Conservation (phyloP, 2,888 invertebrate species). For the Apamea anceps region DNA sequence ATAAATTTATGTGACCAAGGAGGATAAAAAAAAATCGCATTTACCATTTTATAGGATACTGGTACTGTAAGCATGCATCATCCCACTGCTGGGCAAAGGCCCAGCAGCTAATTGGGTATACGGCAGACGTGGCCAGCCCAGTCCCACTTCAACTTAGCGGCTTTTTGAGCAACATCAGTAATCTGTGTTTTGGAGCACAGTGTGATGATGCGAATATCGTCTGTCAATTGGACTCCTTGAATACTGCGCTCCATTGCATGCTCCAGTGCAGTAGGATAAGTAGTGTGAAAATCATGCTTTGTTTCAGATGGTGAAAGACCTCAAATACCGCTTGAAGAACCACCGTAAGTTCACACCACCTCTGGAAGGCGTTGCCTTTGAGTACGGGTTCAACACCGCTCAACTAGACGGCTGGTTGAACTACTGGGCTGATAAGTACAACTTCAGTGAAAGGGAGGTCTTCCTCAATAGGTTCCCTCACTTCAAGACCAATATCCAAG, state of each 20-base stretch:
- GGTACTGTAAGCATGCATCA: too few relatives aligned
- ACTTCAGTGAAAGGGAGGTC: conserved; percentile 91
- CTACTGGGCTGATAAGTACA: conserved; percentile 95
- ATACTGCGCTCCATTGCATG: too few relatives aligned
- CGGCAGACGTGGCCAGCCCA: too few relatives aligned
- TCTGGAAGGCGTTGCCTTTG: conserved; percentile 93
- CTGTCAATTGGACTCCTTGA: too few relatives aligned
- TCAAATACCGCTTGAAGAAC: conserved; percentile 77
- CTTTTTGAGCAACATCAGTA: too few relatives aligned
- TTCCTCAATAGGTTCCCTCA: conserved; percentile 94
- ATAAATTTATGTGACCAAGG: neutral
- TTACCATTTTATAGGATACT: neutral
- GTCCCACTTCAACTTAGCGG: too few relatives aligned
- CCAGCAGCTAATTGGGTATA: too few relatives aligned
- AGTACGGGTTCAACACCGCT: conserved; percentile 95
- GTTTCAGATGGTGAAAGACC: conserved; percentile 81
- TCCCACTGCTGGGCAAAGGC: too few relatives aligned
- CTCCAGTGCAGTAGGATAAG: too few relatives aligned
- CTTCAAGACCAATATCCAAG: conserved; percentile 94
- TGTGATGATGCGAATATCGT: too few relatives aligned
- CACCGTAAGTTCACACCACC: conserved; percentile 86
- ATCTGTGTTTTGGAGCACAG: too few relatives aligned
- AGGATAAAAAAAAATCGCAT: neutral
- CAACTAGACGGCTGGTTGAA: conserved; percentile 91
- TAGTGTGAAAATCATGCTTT: neutral